Conservation (phyloP, 2,113 vertebrate species). For the Psilopsiagon aurifrons region DNA sequence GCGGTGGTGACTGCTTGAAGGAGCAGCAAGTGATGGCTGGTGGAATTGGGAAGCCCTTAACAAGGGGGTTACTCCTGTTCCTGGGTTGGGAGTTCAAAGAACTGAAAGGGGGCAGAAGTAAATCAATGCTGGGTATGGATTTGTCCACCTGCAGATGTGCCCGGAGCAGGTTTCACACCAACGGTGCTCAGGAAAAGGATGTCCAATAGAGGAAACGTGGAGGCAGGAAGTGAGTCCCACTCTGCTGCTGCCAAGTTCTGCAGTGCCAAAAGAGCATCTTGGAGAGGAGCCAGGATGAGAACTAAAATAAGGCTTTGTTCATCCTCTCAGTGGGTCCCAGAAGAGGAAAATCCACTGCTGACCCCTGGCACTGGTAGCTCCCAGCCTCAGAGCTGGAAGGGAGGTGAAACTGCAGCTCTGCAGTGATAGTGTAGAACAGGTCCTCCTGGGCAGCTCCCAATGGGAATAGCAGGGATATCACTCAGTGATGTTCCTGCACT, state of each 20-base stretch:
- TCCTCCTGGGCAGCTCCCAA: not conserved
- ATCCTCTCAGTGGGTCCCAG: not conserved
- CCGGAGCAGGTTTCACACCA: not conserved
- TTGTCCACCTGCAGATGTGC: not conserved
- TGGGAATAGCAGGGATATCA: not conserved
- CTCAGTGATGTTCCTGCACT: too few relatives aligned
- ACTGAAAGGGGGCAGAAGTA: not conserved
- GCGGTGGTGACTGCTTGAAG: not conserved
- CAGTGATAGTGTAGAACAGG: not conserved
- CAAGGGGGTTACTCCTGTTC: not conserved
- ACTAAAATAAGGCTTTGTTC: slow-evolving; percentile 13
- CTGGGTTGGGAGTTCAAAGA: not conserved
- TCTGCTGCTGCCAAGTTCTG: not conserved
- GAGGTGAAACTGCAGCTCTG: not conserved
- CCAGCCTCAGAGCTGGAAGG: not conserved
- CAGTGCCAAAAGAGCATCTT: not conserved
- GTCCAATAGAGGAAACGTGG: not conserved
- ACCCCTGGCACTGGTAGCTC: not conserved
- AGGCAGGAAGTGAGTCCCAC: not conserved
- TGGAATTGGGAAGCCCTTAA: not conserved
- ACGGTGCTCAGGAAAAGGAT: not conserved
- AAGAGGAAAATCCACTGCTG: not conserved
- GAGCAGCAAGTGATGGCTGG: not conserved
- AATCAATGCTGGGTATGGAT: not conserved
- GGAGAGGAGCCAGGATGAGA: slow-evolving; percentile 10